Percentiles rank a stretch among this genome's conserved stretches.
Evolutionary conservation across 2,888 invertebrate genomes (phyloP).

Genomic region (Drosophila sordidula): DNA sequence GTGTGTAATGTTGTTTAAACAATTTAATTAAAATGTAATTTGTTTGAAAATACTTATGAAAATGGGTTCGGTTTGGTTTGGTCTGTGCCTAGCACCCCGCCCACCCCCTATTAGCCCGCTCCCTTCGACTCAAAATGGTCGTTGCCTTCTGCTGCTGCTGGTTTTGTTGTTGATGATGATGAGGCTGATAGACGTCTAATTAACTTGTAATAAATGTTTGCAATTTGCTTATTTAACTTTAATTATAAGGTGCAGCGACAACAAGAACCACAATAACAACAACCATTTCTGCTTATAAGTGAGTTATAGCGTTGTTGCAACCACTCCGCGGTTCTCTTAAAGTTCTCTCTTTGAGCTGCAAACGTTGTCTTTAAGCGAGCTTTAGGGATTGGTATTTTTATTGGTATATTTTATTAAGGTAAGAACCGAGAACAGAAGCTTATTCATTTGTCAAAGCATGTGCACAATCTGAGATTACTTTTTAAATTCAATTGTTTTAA

Average conservation of each 20-base stretch:
- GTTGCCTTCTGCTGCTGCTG: slow-evolving; percentile 13
- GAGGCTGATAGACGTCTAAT: slow-evolving; percentile 75
- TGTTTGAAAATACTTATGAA: slow-evolving; percentile 81
- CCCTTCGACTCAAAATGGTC: slow-evolving; percentile 13
- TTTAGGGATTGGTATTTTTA: neutral
- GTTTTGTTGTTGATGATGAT: slow-evolving; percentile 61
- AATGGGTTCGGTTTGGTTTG: slow-evolving; percentile 66
- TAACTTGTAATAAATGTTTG: slow-evolving; percentile 80
- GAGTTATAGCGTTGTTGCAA: slow-evolving; percentile 56
- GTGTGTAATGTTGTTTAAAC: slow-evolving; percentile 83
- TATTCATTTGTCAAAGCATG: neutral
- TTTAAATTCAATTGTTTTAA: neutral
- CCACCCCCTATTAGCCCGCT: slow-evolving; percentile 4
- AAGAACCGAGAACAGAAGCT: neutral
- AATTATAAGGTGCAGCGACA: slow-evolving; percentile 67
- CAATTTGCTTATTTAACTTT: slow-evolving; percentile 79
- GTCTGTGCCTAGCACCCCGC: slow-evolving; percentile 10
- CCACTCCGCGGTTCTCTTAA: slow-evolving; percentile 10
- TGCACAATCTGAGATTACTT: too few relatives aligned
- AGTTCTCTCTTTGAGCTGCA: neutral
- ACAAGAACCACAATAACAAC: slow-evolving; percentile 16
- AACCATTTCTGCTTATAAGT: slow-evolving; percentile 34
- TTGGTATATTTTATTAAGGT: neutral
- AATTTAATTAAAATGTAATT: slow-evolving; percentile 85
- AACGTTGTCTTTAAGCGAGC: neutral